Evolutionary conservation across 92 coral and sea anemone genomes (phyloP).

Genomic region (Bergia puertoricense): DNA sequence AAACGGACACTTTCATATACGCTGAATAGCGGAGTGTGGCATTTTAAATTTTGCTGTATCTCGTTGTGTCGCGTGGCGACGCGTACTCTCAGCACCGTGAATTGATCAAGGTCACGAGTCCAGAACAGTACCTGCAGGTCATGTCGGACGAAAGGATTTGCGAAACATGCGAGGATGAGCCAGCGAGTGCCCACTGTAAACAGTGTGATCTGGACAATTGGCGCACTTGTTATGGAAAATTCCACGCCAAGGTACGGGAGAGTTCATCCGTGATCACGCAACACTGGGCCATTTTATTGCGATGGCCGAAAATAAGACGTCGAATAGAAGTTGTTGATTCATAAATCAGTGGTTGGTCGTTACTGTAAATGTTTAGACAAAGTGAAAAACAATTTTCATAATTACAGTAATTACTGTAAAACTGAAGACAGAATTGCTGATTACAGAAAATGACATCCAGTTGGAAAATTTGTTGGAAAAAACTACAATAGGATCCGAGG

Average conservation of each 20-base stretch:
- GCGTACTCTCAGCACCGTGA: slow-evolving; percentile 4
- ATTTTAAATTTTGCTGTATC: slow-evolving; percentile 1
- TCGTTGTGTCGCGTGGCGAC: slow-evolving; percentile 8
- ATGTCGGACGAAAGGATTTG: slow-evolving; percentile 33
- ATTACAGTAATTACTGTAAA: no score
- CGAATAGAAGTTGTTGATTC: no score
- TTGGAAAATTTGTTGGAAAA: no score
- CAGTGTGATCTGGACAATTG: slow-evolving; percentile 49
- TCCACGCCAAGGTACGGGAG: slow-evolving; percentile 7
- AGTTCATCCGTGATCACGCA: slow-evolving; percentile 5
- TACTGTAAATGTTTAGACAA: no score
- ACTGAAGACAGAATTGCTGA: no score
- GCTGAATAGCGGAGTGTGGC: slow-evolving; percentile 15
- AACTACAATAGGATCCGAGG: no score
- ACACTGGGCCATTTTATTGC: background rate
- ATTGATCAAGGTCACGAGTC: slow-evolving; percentile 12
- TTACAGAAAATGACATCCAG: no score
- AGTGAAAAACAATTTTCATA: no score
- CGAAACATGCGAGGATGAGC: slow-evolving; percentile 35
- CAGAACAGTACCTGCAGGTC: slow-evolving; percentile 4
- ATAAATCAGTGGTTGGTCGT: no score
- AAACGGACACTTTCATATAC: background rate
- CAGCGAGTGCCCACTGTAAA: slow-evolving; percentile 37
- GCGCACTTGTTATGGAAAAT: slow-evolving; percentile 32
- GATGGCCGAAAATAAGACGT: no score